Conservation (phyloP, 1,140 invertebrate genomes). For the Cydia pomonella region DNA sequence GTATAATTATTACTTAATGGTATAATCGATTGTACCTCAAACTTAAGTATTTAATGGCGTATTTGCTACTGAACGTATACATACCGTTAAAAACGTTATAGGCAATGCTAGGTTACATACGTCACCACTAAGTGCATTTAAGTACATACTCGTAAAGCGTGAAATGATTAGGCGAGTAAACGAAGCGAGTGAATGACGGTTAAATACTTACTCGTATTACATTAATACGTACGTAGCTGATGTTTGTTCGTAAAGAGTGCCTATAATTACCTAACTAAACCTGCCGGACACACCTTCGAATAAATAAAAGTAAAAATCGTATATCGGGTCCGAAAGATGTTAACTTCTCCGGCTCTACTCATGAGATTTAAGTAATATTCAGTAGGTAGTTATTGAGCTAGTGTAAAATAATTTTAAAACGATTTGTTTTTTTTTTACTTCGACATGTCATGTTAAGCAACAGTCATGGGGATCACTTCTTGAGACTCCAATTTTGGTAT, state of each 20-base stretch:
- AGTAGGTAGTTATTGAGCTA: too few relatives aligned
- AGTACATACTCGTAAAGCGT: background rate
- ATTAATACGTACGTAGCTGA: background rate
- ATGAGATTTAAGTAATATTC: too few relatives aligned
- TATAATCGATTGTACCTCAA: slow-evolving; percentile 47
- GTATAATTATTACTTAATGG: slow-evolving; percentile 60
- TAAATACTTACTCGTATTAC: background rate
- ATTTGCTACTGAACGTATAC: slow-evolving; percentile 25
- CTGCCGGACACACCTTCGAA: background rate
- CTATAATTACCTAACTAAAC: background rate
- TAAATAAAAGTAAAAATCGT: too few relatives aligned
- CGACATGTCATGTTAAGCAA: too few relatives aligned
- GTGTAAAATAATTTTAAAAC: too few relatives aligned
- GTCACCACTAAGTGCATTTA: slow-evolving; percentile 1
- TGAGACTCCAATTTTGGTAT: too few relatives aligned
- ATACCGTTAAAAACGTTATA: slow-evolving; percentile 35
- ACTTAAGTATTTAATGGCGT: slow-evolving; percentile 34
- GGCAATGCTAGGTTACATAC: slow-evolving; percentile 22
- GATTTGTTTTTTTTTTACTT: too few relatives aligned
- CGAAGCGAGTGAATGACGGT: slow-evolving; percentile 5
- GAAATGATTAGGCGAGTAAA: background rate
- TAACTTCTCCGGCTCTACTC: too few relatives aligned
- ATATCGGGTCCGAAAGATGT: too few relatives aligned
- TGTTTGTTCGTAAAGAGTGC: background rate
- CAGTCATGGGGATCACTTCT: too few relatives aligned